Evolutionary conservation across 2,888 invertebrate genomes (phyloP).

Genomic region (Drosophila nr. medialis): DNA sequence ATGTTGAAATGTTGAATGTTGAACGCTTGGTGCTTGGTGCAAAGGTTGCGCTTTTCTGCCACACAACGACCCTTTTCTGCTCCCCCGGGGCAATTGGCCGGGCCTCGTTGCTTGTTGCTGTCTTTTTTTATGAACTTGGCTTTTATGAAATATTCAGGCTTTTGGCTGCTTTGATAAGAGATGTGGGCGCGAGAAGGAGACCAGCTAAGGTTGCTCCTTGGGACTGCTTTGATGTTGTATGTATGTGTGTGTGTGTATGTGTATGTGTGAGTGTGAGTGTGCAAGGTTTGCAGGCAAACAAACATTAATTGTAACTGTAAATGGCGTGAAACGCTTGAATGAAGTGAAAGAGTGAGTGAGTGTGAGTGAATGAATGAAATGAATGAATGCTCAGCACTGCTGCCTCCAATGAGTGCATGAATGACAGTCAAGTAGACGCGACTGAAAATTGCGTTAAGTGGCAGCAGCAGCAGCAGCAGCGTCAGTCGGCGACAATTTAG

Average conservation of each 20-base stretch:
- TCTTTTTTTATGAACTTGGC: constrained; percentile 66
- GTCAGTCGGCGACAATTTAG: constrained; percentile 72
- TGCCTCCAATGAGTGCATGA: constrained; percentile 45
- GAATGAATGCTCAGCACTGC: constrained; percentile 33
- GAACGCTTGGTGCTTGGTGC: constrained; percentile 37
- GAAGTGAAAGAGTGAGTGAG: constrained; percentile 13
- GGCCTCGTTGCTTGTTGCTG: constrained; percentile 16
- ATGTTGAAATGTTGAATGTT: constrained; percentile 57
- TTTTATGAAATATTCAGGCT: constrained; percentile 77
- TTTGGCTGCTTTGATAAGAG: constrained; percentile 55
- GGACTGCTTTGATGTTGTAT: constrained; percentile 60
- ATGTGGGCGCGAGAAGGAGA: neutral
- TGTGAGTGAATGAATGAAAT: constrained; percentile 41
- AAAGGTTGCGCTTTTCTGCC: constrained; percentile 69
- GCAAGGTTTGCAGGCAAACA: constrained; percentile 64
- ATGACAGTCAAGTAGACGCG: constrained; percentile 67
- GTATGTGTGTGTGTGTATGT: constrained; percentile 6
- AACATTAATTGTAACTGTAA: constrained; percentile 78
- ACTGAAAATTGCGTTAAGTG: constrained; percentile 75
- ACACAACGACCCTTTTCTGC: constrained; percentile 64
- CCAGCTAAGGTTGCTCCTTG: constrained; percentile 16
- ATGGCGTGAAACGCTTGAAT: constrained; percentile 75
- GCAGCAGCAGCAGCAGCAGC: constrained; percentile 23
- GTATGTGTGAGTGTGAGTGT: neutral
- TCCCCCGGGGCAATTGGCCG: constrained; percentile 61